Base-by-base conservation (phyloP, 2,888 invertebrate species). In the Lasioglossum oenotherae region DNA sequence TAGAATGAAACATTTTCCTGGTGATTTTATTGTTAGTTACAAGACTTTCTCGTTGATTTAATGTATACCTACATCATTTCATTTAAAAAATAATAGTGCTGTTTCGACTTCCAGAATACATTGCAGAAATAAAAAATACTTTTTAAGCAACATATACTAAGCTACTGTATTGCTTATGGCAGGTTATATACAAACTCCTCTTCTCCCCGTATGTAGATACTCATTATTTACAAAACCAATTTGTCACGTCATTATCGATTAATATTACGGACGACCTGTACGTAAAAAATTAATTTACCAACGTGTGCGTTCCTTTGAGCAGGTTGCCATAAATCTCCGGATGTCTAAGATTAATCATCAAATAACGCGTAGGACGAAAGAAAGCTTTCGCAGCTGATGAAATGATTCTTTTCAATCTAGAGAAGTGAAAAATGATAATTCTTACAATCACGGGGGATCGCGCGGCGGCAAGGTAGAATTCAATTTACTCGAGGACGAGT, bases 371-470 rank as follows among this genome's bases (percentile, higher is more conserved):
- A 67, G 35, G 35, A 67, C 8, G 35, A 23, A 38, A 67, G 35
- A 38, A 67, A 38, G 67, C 19, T 67, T 67, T 35, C 67, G 23
- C 35, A 16, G 35, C 67, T 23, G 23, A 35, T 38, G 10, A 67
- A 67, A 67, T 35, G 35, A 67, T 67, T 38, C 67, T 35, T 35
- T 67, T 67, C 35, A 67, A 67, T 67, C 35, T 35, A 4, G 23
- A 35, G 19, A 35, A 67, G 35, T 35, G 67, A 67, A 10, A 35
- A 67, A 67, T 67, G 67, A 35, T 67, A 67, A 67, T 67, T 67
- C 67, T 38, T 19, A 19, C 35, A 35, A 67, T 67, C 67, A 16
- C 6, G 19, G 10, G 10, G 23, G 35, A 67, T 67, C 67, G 35
- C 31, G 35, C 16, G 4, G 67, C 8, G 35, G 31, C 31, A 4